Percentiles rank a stretch among this genome's conserved stretches.
These are phyloP conservation scores for Caloenas nicobarica DNA, from an alignment of 2,113 vertebrate species.

Conservation along the genomic window DNA sequence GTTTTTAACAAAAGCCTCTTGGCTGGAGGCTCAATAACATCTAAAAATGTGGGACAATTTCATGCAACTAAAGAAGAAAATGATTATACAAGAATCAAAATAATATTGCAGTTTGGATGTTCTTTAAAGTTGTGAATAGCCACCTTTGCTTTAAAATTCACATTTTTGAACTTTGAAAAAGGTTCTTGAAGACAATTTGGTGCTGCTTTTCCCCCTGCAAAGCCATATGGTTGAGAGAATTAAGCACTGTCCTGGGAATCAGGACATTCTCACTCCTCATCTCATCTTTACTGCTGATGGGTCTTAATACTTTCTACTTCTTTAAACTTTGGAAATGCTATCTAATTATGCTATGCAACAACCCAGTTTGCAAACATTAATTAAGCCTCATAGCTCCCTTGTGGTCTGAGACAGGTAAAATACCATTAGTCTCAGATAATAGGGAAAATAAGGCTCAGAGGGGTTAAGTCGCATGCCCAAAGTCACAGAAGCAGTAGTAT, in stretches of 20 bases:
- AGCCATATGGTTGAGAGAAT: slow-evolving; percentile 62
- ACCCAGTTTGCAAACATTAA: slow-evolving; percentile 67
- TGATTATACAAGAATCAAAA: slow-evolving; percentile 39
- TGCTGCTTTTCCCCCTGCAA: slow-evolving; percentile 3
- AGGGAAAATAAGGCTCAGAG: slow-evolving; percentile 62
- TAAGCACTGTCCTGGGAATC: slow-evolving; percentile 61
- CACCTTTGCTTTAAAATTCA: slow-evolving; percentile 42
- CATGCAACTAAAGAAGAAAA: neutral
- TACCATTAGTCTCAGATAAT: slow-evolving; percentile 63
- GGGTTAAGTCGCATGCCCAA: slow-evolving; percentile 57
- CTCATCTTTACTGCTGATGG: slow-evolving; percentile 42
- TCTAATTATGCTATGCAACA: slow-evolving; percentile 69
- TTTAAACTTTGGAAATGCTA: slow-evolving; percentile 63
- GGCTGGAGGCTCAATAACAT: neutral
- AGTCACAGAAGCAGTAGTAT: slow-evolving; percentile 40
- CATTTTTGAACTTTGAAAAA: slow-evolving; percentile 51
- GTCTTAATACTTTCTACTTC: slow-evolving; percentile 58
- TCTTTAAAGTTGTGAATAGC: slow-evolving; percentile 26
- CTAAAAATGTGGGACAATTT: neutral
- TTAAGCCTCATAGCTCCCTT: slow-evolving; percentile 64
- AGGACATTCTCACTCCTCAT: slow-evolving; percentile 29
- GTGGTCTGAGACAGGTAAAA: slow-evolving; percentile 66
- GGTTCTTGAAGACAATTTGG: slow-evolving; percentile 44
- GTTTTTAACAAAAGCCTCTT: neutral
- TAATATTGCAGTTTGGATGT: neutral